These are phyloP conservation scores for Elephantulus edwardii DNA, from an alignment of 2,113 vertebrate genomes.

Conservation along the genomic window DNA sequence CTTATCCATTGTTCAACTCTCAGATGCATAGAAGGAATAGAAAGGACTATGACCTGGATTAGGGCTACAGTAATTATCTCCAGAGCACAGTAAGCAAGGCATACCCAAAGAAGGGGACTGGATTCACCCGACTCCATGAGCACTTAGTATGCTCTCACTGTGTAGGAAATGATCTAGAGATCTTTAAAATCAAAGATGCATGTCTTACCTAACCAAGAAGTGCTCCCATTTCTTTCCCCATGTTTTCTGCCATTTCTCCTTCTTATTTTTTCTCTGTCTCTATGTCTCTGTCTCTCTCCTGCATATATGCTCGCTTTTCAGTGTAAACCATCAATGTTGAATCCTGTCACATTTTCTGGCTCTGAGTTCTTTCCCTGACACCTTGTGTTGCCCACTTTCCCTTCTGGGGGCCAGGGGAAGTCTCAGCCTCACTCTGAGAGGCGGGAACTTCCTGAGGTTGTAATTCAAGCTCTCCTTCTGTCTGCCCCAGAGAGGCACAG, in stretches of 20 bases:
- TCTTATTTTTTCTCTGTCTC: too few relatives aligned
- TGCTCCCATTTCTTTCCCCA: not conserved
- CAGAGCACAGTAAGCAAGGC: too few relatives aligned
- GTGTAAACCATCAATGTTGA: not conserved
- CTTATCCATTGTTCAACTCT: too few relatives aligned
- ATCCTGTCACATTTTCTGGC: not conserved
- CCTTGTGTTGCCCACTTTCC: slow-evolving; percentile 16
- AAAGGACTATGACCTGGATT: too few relatives aligned
- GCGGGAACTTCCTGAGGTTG: slow-evolving; percentile 46
- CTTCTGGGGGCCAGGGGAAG: not conserved
- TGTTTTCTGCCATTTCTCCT: not conserved
- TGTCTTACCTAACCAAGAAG: not conserved
- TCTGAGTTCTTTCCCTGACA: slow-evolving; percentile 63
- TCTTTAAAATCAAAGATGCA: not conserved
- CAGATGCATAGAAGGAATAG: too few relatives aligned
- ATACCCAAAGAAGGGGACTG: not conserved
- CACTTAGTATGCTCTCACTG: not conserved
- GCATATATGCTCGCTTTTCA: not conserved
- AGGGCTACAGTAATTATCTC: too few relatives aligned
- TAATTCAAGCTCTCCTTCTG: slow-evolving; percentile 55
- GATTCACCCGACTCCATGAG: not conserved
- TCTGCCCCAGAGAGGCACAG: slow-evolving; percentile 69
- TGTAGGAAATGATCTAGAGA: not conserved
- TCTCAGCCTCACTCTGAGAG: not conserved
- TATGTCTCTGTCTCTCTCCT: rapidly evolving